These are phyloP conservation scores for Rhinoraja longicauda DNA, from an alignment of 2,797 vertebrate genomes.

Conservation along the genomic window DNA sequence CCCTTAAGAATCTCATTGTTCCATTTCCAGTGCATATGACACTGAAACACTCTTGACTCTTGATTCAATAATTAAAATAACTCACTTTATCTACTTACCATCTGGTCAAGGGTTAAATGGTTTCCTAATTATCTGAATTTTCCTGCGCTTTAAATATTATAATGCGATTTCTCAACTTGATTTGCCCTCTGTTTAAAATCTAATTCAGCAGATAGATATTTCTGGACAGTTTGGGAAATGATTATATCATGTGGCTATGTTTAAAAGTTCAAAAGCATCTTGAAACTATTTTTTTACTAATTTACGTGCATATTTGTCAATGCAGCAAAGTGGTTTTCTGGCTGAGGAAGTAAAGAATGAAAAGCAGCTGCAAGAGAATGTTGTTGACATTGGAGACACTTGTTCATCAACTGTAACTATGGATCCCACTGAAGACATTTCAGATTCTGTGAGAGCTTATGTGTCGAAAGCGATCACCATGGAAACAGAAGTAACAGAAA, in stretches of 20 bases:
- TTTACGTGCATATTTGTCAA: background rate
- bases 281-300: background rate
- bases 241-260: background rate
- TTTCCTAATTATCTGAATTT: background rate
- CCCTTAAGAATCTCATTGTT: too few relatives aligned
- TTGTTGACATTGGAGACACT: slow-evolving; percentile 13
- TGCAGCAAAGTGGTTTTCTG: slow-evolving; percentile 2
- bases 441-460: slow-evolving; percentile 47
- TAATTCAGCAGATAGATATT: background rate
- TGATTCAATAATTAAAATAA: background rate
- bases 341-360: slow-evolving; percentile 37
- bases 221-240: background rate
- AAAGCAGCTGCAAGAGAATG: slow-evolving; percentile 49
- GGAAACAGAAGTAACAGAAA: slow-evolving; percentile 53
- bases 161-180: background rate
- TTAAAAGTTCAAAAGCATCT: background rate
- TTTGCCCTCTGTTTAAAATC: background rate
- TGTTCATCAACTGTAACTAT: slow-evolving; percentile 57
- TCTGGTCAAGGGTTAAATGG: background rate
- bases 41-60: too few relatives aligned
- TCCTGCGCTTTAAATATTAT: background rate
- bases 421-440: slow-evolving; percentile 64
- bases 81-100: background rate
- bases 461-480: slow-evolving; percentile 55
- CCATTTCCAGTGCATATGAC: too few relatives aligned